Base-by-base conservation (phyloP, 2,113 vertebrate genomes). In the Pomatorhinus ruficollis region DNA sequence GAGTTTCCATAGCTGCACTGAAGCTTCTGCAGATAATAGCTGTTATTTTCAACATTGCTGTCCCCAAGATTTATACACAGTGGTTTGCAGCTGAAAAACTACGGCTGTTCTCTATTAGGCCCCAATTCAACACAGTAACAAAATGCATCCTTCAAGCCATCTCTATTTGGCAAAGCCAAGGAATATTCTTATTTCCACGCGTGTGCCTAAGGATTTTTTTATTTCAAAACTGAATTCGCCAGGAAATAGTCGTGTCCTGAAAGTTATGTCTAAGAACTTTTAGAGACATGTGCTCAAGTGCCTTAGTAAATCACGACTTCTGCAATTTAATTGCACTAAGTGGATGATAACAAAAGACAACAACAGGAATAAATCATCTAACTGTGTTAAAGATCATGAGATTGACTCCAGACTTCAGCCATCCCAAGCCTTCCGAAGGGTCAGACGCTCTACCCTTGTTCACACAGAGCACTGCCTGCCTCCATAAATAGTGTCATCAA, bases 401-500 rank as follows among this genome's bases (percentile, higher is more conserved):
- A 96, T 94, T 94, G 90, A 89, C 93, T 95, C 93, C 96, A 96
- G 95, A 96, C 88, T 93, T 59, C 79, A 96, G 68, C 60, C 76
- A 50, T 77, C 60, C 44, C 39, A 57, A 93, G 71, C 70, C 82
- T 83, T 93, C 75, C 13, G 4, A 96, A 92, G 86, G 90, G 93
- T 95, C 88, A 93, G 88, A 66, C 2, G 2, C 92, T 95, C 1
- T 88, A 95, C 76, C 90, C 95, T 92, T 96, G 88, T 96, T 97
- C 95, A 56, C 95, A 93, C 92, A 78, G 81, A 96, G 93, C 27
- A 1, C 53, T 91, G 94, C 84, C 95, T 97, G 95, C 90, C 95
- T 96, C 93, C 96, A 96, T 96, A 96, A 97, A 96, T 90, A 97
- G 94, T 91, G 91, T 95, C 96, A 95, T 93, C 95, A 96, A 97